phyloP scores from a whole-genome alignment of 2,888 invertebrate genomes.

The Seira musarum region DNA sequence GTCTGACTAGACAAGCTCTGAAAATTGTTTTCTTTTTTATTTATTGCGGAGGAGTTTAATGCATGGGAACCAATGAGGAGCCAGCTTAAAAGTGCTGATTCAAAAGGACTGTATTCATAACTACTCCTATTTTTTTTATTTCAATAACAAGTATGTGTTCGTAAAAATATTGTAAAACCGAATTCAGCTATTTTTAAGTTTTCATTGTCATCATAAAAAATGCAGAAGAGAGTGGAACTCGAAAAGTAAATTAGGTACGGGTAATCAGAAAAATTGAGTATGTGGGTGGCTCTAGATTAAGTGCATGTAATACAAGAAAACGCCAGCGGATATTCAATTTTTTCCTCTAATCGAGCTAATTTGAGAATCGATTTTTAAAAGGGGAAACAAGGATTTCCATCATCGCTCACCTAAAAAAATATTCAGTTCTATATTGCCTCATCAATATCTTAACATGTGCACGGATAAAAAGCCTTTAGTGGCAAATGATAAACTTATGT shows the following conservation, averaged over 20 bases:
- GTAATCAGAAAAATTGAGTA: not conserved
- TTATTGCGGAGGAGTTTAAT: conserved; percentile 1
- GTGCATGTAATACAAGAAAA: conserved; percentile 5
- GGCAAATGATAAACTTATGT: too few species aligned
- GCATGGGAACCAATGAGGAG: not conserved
- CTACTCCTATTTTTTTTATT: not conserved
- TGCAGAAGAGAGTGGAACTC: not conserved
- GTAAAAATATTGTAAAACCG: not conserved
- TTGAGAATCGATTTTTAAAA: conserved; percentile 1
- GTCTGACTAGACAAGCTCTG: not conserved
- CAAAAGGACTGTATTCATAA: not conserved
- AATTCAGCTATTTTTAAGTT: conserved; percentile 4
- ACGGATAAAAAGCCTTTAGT: too few species aligned
- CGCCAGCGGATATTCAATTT: not conserved
- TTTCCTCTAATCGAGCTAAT: not conserved
- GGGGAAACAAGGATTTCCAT: not conserved
- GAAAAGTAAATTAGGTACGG: conserved; percentile 2
- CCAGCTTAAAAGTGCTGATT: not conserved
- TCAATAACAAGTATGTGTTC: not conserved
- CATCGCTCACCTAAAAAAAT: not conserved
- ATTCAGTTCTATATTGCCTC: not conserved
- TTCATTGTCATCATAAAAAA: conserved; percentile 2
- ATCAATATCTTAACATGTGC: too few species aligned
- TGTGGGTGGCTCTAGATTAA: conserved; percentile 7
- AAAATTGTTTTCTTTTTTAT: conserved; percentile 7